phyloP scores from a whole-genome alignment of 2,888 invertebrate species.

The Catocala fraxini region DNA sequence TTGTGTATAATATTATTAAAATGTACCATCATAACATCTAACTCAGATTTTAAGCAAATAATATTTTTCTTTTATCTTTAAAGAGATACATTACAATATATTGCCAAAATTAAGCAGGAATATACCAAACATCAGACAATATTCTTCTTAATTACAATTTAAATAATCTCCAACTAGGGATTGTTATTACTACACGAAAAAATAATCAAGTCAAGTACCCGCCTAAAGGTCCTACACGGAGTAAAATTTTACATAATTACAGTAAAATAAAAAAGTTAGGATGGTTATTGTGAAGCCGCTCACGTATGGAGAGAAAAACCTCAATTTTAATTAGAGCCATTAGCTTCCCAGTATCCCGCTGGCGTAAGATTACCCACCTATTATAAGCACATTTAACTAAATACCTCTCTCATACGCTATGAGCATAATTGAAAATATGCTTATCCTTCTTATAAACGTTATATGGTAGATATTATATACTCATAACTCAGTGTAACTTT shows the following conservation, averaged over 20 bases:
- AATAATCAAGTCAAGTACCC: conserved; percentile 33
- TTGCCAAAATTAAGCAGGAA: too few species aligned
- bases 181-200: conserved; percentile 29
- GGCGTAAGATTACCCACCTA: neutral
- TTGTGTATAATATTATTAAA: too few species aligned
- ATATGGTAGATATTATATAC: neutral
- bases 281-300: conserved; percentile 14
- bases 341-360: conserved; percentile 9
- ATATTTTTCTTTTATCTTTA: too few species aligned
- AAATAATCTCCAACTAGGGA: conserved; percentile 23
- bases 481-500: too few species aligned
- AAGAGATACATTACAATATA: too few species aligned
- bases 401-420: neutral
- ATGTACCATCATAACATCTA: too few species aligned
- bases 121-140: too few species aligned
- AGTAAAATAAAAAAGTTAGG: conserved; percentile 24
- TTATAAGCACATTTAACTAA: conserved; percentile 14
- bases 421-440: neutral
- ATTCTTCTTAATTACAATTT: conserved; percentile 32
- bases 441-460: neutral
- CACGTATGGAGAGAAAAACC: conserved; percentile 10
- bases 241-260: conserved; percentile 37
- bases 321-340: conserved; percentile 31
- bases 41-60: too few species aligned
- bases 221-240: conserved; percentile 23